Conservation (phyloP, 1,140 invertebrate genomes). For the Geopemphigus sp. region DNA sequence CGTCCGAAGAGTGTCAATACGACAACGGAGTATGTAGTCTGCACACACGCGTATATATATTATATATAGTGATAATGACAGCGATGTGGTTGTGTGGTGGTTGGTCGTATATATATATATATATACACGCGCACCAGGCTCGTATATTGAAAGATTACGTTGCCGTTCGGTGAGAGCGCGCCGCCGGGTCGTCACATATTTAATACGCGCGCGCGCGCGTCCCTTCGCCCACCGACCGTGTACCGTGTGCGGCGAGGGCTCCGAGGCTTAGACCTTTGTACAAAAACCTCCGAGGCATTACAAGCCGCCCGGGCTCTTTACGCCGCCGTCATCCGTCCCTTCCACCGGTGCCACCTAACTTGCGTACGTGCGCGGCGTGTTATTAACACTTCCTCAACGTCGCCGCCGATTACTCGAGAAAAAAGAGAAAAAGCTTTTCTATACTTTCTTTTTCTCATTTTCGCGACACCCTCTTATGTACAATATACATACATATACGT, state of each 20-base stretch:
- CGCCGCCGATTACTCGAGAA: not conserved
- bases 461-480: not conserved
- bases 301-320: no score
- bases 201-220: not conserved
- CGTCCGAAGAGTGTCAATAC: slow-evolving; percentile 44
- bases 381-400: slow-evolving; percentile 33
- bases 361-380: not conserved
- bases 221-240: not conserved
- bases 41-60: no score
- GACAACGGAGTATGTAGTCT: not conserved
- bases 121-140: no score
- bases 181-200: slow-evolving; percentile 34
- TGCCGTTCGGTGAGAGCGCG: slow-evolving; percentile 24
- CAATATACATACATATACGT: no score
- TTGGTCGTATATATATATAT: no score
- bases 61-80: not conserved
- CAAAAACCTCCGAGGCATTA: slow-evolving; percentile 20
- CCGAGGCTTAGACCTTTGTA: slow-evolving; percentile 33
- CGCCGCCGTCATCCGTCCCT: no score
- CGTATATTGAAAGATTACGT: slow-evolving; percentile 48
- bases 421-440: not conserved
- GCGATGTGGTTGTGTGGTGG: not conserved
- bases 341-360: not conserved
- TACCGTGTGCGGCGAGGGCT: not conserved
- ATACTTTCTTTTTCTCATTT: slow-evolving; percentile 28